Conservation (phyloP, 2,113 vertebrate species). For the Thinocorus orbignyianus region DNA sequence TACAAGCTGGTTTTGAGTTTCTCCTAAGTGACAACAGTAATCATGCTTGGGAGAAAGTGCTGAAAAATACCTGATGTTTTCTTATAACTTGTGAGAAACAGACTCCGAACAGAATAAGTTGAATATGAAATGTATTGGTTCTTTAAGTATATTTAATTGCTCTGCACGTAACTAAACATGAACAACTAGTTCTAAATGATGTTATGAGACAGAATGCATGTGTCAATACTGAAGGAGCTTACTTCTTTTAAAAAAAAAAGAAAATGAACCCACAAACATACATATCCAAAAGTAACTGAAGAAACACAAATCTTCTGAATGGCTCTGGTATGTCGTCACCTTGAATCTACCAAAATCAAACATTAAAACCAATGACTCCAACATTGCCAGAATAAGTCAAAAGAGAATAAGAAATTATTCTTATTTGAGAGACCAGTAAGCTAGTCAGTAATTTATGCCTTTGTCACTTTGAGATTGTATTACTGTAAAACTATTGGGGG, state of each 20-base stretch:
- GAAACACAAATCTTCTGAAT: not conserved
- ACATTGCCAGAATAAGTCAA: not conserved
- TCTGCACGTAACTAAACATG: not conserved
- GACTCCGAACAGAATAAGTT: not conserved
- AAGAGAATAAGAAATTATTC: not conserved
- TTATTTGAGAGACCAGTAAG: not conserved
- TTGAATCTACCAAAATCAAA: not conserved
- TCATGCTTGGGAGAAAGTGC: not conserved
- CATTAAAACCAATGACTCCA: not conserved
- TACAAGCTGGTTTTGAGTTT: not conserved
- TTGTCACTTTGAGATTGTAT: not conserved
- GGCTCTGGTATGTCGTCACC: not conserved
- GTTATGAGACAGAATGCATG: not conserved
- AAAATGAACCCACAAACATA: not conserved
- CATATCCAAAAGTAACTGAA: not conserved
- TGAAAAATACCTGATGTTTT: not conserved
- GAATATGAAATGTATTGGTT: not conserved
- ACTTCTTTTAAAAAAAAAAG: not conserved
- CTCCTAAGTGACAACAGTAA: not conserved
- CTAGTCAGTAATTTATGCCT: not conserved
- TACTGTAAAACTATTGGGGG: not conserved
- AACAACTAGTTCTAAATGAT: not conserved
- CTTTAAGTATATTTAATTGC: not conserved
- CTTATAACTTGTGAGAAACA: not conserved
- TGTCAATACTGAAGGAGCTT: not conserved